Evolutionary conservation across 2,113 vertebrate species (phyloP).

Genomic region (Mesoclemmys tuberculata): DNA sequence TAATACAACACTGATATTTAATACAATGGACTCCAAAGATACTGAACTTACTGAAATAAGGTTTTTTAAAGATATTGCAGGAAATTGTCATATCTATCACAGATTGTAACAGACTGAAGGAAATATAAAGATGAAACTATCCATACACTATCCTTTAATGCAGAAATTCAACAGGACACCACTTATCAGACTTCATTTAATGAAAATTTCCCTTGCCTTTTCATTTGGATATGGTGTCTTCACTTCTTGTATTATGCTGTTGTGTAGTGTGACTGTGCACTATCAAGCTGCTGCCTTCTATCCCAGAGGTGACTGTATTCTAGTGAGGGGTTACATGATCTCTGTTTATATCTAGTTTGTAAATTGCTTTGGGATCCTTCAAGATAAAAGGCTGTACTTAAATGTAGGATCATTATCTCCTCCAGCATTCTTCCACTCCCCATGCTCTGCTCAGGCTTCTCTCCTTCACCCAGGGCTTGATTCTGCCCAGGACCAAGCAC

Average conservation of each 20-base stretch:
- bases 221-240: conserved; percentile 13
- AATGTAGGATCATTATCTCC: conserved; percentile 39
- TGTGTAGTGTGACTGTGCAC: neutral
- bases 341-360: neutral
- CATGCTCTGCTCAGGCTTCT: conserved; percentile 32
- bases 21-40: neutral
- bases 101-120: neutral
- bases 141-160: neutral
- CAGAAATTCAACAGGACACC: neutral
- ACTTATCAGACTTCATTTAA: conserved; percentile 12
- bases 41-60: neutral
- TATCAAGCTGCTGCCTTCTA: neutral
- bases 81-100: neutral
- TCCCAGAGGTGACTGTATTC: conserved; percentile 22
- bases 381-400: conserved; percentile 58
- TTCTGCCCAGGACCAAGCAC: neutral
- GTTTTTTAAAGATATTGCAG: neutral
- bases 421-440: conserved; percentile 52
- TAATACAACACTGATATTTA: neutral
- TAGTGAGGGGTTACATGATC: neutral
- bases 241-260: neutral
- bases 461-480: conserved; percentile 19
- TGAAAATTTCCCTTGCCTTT: neutral
- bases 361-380: neutral
- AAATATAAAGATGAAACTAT: neutral